These are phyloP conservation scores for Cavia aperea DNA, from an alignment of 2,113 vertebrate species.

Conservation along the genomic window DNA sequence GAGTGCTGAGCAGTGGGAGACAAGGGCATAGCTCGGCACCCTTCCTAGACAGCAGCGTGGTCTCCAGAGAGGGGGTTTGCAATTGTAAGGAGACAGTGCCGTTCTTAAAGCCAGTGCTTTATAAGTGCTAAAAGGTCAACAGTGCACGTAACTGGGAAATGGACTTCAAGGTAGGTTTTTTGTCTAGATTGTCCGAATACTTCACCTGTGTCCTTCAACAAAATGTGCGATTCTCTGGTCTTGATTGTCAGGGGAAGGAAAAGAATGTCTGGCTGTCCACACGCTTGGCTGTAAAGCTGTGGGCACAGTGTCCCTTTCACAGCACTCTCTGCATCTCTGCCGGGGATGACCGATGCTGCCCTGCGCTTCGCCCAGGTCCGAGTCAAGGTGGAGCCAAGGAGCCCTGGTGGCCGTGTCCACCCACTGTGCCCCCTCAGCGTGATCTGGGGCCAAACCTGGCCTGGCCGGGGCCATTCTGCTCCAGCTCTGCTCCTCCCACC, in stretches of 20 bases:
- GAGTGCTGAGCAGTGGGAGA: background rate
- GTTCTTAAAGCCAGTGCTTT: constrained; percentile 24
- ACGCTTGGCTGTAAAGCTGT: background rate
- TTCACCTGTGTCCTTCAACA: background rate
- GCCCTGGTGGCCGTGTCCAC: no score
- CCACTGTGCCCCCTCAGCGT: background rate
- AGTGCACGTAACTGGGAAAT: background rate
- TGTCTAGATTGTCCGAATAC: background rate
- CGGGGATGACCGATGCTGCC: background rate
- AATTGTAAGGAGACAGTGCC: constrained; percentile 34
- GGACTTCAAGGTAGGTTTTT: background rate
- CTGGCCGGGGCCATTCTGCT: background rate
- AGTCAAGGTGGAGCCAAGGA: background rate
- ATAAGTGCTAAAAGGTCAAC: constrained; percentile 4
- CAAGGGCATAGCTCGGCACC: constrained; percentile 3
- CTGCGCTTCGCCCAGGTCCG: background rate
- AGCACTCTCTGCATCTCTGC: background rate
- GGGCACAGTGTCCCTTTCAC: background rate
- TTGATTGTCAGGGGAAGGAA: background rate
- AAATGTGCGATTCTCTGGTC: background rate
- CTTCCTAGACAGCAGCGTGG: constrained; percentile 22
- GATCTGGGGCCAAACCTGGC: background rate
- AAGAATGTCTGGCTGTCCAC: background rate
- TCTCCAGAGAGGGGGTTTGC: constrained; percentile 27
- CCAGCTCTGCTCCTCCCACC: background rate